A percentile compares a stretch with the other conserved stretches of the same genome.
phyloP scores from a whole-genome alignment of 2,888 invertebrate genomes.

The Pseudanteris insignis region DNA sequence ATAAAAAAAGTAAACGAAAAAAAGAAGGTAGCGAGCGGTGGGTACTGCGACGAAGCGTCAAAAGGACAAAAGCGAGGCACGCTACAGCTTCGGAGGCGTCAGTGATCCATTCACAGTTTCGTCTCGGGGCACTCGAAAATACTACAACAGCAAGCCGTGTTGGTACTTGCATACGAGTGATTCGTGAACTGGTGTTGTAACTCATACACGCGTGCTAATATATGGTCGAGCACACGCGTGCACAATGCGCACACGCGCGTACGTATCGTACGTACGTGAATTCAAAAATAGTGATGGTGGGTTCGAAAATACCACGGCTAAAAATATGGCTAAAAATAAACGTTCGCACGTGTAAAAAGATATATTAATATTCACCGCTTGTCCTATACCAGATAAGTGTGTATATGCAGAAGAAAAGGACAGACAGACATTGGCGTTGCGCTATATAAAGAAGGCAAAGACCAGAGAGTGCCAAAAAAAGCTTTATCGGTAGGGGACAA shows the following conservation, averaged over 20 bases:
- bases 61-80: conserved; percentile 5
- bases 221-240: not conserved
- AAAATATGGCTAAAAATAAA: conserved; percentile 63
- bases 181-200: conserved; percentile 2
- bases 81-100: conserved; percentile 15
- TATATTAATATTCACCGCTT: conserved; percentile 58
- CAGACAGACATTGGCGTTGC: conserved; percentile 10
- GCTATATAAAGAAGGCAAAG: conserved; percentile 39
- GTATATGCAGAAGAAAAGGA: conserved; percentile 34
- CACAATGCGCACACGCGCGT: conserved; percentile 24
- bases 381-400: conserved; percentile 43
- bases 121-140: conserved; percentile 30
- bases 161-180: conserved; percentile 12
- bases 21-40: too few relatives aligned
- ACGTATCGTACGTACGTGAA: too few relatives aligned
- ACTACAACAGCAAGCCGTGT: conserved; percentile 17
- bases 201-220: too few relatives aligned
- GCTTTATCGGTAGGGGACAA: conserved; percentile 24
- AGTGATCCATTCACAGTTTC: conserved; percentile 39
- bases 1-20: too few relatives aligned
- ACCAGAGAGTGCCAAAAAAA: conserved; percentile 37
- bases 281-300: conserved; percentile 58
- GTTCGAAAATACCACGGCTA: conserved; percentile 62
- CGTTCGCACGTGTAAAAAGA: conserved; percentile 62
- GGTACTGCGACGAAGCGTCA: not conserved